Evolutionary conservation across 2,113 vertebrate genomes (phyloP).

Genomic region (Apodemus sylvaticus): DNA sequence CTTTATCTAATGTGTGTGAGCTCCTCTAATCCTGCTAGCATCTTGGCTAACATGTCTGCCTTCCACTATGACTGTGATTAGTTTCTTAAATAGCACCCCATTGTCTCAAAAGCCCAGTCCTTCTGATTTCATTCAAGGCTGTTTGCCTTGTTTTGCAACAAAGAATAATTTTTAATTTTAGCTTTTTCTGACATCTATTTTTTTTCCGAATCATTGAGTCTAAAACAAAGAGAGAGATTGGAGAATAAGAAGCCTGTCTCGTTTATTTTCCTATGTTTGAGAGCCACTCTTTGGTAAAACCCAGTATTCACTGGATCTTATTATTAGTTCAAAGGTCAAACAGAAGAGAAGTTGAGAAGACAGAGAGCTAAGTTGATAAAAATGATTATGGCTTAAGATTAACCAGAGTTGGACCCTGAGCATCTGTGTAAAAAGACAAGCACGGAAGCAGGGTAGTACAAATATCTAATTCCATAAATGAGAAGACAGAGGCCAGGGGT

Average conservation of each 20-base stretch:
- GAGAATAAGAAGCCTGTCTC: neutral
- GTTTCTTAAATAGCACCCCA: neutral
- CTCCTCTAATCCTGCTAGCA: neutral
- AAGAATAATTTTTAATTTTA: neutral
- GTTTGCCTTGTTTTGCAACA: neutral
- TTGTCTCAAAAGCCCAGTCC: neutral
- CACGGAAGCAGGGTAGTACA: neutral
- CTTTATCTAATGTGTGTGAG: neutral
- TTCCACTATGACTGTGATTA: neutral
- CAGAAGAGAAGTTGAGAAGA: no score
- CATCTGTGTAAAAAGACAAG: neutral
- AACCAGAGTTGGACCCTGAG: no score
- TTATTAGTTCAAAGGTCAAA: neutral
- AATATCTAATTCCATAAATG: neutral
- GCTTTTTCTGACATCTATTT: neutral
- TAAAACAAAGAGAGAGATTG: neutral
- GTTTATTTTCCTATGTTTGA: slow-evolving; percentile 1
- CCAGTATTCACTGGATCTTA: neutral
- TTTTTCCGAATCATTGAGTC: slow-evolving; percentile 1
- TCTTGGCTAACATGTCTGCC: neutral
- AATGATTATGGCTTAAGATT: neutral
- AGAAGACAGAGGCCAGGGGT: neutral
- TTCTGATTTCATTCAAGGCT: neutral
- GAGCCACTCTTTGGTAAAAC: neutral
- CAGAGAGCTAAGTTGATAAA: neutral